These are phyloP conservation scores for Mola mola DNA, from an alignment of 2,113 vertebrate genomes.

Conservation along the genomic window DNA sequence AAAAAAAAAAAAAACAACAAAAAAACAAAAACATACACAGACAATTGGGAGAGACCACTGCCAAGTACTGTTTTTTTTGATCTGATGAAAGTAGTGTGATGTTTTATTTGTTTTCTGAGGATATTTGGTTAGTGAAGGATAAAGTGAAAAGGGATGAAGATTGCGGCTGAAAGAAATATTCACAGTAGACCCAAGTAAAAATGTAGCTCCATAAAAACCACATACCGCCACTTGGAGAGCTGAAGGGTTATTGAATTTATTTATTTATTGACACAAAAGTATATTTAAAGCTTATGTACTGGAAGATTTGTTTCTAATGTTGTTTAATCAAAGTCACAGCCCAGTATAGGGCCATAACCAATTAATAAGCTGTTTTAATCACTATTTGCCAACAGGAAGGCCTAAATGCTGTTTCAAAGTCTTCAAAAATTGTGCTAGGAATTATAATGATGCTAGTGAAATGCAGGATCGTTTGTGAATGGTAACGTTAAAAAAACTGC, in stretches of 20 bases:
- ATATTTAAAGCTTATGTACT: no score
- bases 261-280: no score
- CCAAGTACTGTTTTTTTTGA: conserved; percentile 1
- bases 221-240: no score
- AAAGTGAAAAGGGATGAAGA: not conserved
- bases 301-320: no score
- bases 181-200: no score
- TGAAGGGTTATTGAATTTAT: no score
- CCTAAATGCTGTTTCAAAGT: conserved; percentile 9
- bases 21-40: not conserved
- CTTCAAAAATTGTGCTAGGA: not conserved
- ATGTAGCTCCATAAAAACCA: no score
- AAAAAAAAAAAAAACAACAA: no score
- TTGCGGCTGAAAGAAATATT: not conserved
- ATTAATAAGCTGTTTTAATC: conserved; percentile 1
- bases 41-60: conserved; percentile 14
- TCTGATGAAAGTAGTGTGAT: not conserved
- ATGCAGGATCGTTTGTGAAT: conserved; percentile 1
- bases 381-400: not conserved
- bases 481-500: conserved; percentile 2
- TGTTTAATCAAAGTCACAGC: not conserved
- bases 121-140: conserved; percentile 16
- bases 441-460: conserved; percentile 3
- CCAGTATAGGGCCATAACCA: not conserved
- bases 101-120: conserved; percentile 4